phyloP scores from a whole-genome alignment of 2,797 vertebrate species.

The Acridotheres tristis region DNA sequence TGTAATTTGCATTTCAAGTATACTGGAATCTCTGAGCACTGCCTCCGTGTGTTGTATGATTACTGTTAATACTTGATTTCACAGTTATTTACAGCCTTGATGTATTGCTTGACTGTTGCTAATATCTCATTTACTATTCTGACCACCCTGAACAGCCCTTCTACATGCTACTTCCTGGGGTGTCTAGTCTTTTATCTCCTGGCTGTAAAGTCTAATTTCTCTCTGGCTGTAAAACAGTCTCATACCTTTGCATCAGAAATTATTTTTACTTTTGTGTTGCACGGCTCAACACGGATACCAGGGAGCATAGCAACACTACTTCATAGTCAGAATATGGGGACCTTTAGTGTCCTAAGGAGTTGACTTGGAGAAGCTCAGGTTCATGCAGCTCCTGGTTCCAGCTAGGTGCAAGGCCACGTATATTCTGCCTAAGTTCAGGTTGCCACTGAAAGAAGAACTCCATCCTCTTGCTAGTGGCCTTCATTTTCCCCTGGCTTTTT shows the following conservation, averaged over 20 bases:
- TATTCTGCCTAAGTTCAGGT: neutral
- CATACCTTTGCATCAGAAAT: neutral
- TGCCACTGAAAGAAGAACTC: neutral
- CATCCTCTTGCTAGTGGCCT: neutral
- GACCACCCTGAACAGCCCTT: constrained; percentile 13
- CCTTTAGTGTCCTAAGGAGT: neutral
- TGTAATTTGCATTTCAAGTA: constrained; percentile 38
- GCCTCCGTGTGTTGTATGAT: constrained; percentile 11
- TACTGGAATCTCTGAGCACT: neutral
- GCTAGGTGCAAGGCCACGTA: rapidly evolving
- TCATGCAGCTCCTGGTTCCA: neutral
- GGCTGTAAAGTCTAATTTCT: neutral
- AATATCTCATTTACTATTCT: constrained; percentile 40
- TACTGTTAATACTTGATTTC: constrained; percentile 43
- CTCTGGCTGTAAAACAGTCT: neutral
- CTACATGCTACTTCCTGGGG: neutral
- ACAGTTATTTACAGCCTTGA: constrained; percentile 45
- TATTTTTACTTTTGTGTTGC: neutral
- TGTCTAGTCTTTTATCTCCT: neutral
- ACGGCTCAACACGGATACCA: neutral
- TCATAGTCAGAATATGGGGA: neutral
- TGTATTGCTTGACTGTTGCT: constrained; percentile 24
- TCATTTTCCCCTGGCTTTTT: neutral
- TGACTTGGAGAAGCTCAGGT: neutral
- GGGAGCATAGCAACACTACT: neutral